Evolutionary conservation across 2,113 vertebrate species (phyloP).

Genomic region (Calidris pygmaea): DNA sequence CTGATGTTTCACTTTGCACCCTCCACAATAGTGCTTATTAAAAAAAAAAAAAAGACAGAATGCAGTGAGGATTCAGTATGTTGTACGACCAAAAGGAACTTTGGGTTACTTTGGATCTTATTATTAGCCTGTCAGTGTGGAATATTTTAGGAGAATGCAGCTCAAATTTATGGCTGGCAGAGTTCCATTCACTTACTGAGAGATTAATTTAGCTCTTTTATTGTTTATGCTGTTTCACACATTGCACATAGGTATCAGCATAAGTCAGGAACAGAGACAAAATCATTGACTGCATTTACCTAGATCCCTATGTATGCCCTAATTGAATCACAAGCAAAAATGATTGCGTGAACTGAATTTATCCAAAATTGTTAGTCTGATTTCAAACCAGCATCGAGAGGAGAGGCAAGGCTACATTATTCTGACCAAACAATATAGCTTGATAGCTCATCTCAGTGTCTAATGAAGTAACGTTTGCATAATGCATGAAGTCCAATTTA

Average conservation of each 20-base stretch:
- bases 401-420: slow-evolving; percentile 28
- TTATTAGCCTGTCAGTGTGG: background rate
- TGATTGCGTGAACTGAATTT: slow-evolving; percentile 49
- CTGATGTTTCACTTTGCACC: background rate
- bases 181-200: background rate
- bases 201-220: slow-evolving; percentile 35
- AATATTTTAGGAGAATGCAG: slow-evolving; percentile 23
- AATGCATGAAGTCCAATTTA: slow-evolving; percentile 55
- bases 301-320: background rate
- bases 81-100: background rate
- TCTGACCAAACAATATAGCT: slow-evolving; percentile 62
- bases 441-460: slow-evolving; percentile 46
- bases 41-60: background rate
- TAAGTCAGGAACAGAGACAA: background rate
- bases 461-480: slow-evolving; percentile 33
- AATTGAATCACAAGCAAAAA: slow-evolving; percentile 56
- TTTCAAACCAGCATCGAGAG: slow-evolving; percentile 22
- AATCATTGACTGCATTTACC: slow-evolving; percentile 26
- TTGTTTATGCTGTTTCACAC: slow-evolving; percentile 3
- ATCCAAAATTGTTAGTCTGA: slow-evolving; percentile 27
- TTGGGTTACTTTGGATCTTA: background rate
- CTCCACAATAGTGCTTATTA: background rate
- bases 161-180: slow-evolving; percentile 2
- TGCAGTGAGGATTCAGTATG: background rate
- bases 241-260: background rate